Evolutionary conservation across 2,888 invertebrate genomes (phyloP).

Genomic region (Megamerina dolium): DNA sequence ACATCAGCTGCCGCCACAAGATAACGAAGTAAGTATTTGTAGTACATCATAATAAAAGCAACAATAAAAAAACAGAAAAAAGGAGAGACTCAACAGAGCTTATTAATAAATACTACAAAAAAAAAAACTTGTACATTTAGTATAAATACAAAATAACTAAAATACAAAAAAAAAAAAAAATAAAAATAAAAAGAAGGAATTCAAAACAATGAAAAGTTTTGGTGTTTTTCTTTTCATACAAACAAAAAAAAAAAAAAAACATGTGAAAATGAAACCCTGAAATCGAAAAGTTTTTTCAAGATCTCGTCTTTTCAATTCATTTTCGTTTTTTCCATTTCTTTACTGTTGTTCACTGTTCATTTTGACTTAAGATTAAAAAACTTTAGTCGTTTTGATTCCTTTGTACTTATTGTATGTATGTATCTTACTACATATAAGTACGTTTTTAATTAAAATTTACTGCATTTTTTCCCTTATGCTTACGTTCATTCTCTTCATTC

Average conservation of each 20-base stretch:
- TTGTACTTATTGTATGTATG: not conserved
- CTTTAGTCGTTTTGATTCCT: conserved; percentile 11
- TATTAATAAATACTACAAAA: not conserved
- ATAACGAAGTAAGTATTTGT: conserved; percentile 73
- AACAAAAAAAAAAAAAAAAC: no score
- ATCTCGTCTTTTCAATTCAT: no score
- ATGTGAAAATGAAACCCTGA: conserved; percentile 13
- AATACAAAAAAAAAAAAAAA: not conserved
- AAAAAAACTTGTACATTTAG: not conserved
- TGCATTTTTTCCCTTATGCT: conserved; percentile 15
- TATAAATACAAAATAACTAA: no score
- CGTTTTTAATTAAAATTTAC: conserved; percentile 41
- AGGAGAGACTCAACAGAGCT: conserved; percentile 4
- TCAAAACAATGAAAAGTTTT: conserved; percentile 1
- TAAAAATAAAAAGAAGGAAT: not conserved
- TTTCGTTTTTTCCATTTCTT: no score
- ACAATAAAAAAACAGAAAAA: conserved; percentile 8
- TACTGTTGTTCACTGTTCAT: no score
- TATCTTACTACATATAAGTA: conserved; percentile 20
- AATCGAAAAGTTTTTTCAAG: conserved; percentile 8
- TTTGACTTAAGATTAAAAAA: conserved; percentile 34
- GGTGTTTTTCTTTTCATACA: no score
- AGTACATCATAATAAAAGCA: conserved; percentile 6
- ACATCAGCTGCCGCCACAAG: conserved; percentile 94
- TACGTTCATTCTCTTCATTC: not conserved